Percentiles rank a stretch among this genome's conserved stretches.
Evolutionary conservation across 2,888 invertebrate species (phyloP).

Genomic region (Icerya purchasi): DNA sequence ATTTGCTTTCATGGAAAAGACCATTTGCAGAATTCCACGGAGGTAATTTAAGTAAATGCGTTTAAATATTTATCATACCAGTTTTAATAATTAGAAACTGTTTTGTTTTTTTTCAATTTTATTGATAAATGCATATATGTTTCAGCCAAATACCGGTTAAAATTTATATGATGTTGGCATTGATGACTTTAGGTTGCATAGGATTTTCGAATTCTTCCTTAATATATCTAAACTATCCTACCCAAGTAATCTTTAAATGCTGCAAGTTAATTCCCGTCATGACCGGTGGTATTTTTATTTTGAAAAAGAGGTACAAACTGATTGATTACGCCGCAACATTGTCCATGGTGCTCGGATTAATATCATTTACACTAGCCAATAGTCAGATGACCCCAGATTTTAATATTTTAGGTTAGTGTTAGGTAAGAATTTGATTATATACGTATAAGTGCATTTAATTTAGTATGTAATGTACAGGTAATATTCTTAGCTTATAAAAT

Average conservation of each 20-base stretch:
- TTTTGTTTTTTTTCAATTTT: too few relatives aligned
- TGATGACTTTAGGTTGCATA: conserved; percentile 84
- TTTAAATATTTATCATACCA: neutral
- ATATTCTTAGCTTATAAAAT: too few relatives aligned
- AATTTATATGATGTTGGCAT: conserved; percentile 60
- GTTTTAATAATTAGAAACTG: neutral
- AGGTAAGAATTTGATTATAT: neutral
- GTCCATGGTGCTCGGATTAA: conserved; percentile 71
- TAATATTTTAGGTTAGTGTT: conserved; percentile 30
- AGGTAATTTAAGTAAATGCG: conserved; percentile 10
- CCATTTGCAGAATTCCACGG: conserved; percentile 23
- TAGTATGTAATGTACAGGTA: too few relatives aligned
- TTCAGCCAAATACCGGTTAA: conserved; percentile 50
- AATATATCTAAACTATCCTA: conserved; percentile 88
- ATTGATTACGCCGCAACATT: conserved; percentile 66
- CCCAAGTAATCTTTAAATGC: conserved; percentile 82
- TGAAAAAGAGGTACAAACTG: conserved; percentile 64
- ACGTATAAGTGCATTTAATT: neutral
- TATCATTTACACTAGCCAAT: conserved; percentile 73
- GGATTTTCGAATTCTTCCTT: conserved; percentile 84
- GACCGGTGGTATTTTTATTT: conserved; percentile 77
- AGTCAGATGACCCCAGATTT: conserved; percentile 35
- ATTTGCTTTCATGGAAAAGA: conserved; percentile 56
- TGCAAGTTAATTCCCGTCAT: conserved; percentile 92
- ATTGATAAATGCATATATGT: too few relatives aligned